Conservation (phyloP, 2,888 invertebrate genomes). For the Anaspis maculata region DNA sequence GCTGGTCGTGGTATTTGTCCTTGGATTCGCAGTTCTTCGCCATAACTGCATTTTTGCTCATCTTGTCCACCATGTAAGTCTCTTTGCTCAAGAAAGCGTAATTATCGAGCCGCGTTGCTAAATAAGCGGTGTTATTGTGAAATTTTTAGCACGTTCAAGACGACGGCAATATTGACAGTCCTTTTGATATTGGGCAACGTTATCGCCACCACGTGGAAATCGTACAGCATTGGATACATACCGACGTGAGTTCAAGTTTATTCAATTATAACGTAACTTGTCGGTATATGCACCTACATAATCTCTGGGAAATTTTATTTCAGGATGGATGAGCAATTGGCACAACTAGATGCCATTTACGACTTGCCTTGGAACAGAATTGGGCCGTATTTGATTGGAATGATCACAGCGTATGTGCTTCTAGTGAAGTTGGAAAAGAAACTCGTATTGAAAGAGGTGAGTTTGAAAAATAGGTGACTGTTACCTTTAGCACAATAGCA, state of each 20-base stretch:
- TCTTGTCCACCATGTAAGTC: constrained; percentile 42
- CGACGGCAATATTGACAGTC: constrained; percentile 28
- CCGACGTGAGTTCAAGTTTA: constrained; percentile 39
- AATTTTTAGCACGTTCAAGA: constrained; percentile 37
- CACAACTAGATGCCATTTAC: constrained; percentile 39
- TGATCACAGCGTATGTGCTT: constrained; percentile 43
- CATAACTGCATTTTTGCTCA: constrained; percentile 35
- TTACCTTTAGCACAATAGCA: constrained; percentile 1
- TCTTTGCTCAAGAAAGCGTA: neutral
- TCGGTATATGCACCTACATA: neutral
- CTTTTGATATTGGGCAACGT: constrained; percentile 33
- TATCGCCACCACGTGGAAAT: constrained; percentile 33
- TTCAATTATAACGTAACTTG: constrained; percentile 1
- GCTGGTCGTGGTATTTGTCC: constrained; percentile 47
- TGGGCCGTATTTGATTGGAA: constrained; percentile 45
- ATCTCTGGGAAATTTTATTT: neutral
- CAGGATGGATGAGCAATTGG: constrained; percentile 40
- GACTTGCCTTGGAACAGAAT: constrained; percentile 47
- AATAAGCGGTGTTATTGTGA: neutral
- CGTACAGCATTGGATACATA: constrained; percentile 37
- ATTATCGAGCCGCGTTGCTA: neutral
- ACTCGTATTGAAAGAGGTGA: constrained; percentile 28
- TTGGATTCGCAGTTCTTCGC: constrained; percentile 45
- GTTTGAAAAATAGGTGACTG: constrained; percentile 1
- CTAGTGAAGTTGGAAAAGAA: constrained; percentile 34